A percentile compares a stretch with the other conserved stretches of the same genome.
Conservation (phyloP, 92 coral and sea anemone species). For the Zoanthus gigantus region DNA sequence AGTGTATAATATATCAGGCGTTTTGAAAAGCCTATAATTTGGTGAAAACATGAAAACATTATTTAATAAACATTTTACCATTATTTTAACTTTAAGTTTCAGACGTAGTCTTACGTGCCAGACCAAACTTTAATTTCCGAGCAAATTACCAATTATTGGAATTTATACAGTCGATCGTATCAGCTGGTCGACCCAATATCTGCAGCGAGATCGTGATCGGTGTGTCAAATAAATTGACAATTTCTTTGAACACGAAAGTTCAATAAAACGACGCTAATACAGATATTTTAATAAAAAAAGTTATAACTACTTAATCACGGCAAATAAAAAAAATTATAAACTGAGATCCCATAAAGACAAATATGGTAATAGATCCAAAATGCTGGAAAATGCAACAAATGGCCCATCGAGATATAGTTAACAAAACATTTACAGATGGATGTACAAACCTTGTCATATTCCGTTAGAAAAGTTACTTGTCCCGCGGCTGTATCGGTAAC, state of each 20-base stretch:
- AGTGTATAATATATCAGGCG: not conserved
- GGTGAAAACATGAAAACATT: not conserved
- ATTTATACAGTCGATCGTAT: conserved; percentile 16
- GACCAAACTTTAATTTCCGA: not conserved
- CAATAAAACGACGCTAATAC: not conserved
- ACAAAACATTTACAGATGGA: not conserved
- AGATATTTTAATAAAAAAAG: not conserved
- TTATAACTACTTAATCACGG: too few species aligned
- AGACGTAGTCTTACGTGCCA: not conserved
- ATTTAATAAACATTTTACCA: not conserved
- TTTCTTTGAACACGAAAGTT: not conserved
- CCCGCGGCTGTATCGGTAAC: conserved; percentile 84
- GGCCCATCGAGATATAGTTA: not conserved
- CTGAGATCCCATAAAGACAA: not conserved
- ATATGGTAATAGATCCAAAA: not conserved
- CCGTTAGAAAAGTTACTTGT: conserved; percentile 89
- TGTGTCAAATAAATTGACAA: not conserved
- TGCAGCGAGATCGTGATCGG: not conserved
- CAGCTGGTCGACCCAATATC: not conserved
- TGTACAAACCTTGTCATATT: conserved; percentile 90
- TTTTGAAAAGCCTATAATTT: not conserved
- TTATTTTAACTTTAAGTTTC: not conserved
- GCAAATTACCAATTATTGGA: not conserved
- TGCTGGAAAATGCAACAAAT: not conserved
- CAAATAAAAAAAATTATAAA: not conserved